Evolutionary conservation across 2,888 invertebrate genomes (phyloP).

Genomic region (Stomorhina lunata): DNA sequence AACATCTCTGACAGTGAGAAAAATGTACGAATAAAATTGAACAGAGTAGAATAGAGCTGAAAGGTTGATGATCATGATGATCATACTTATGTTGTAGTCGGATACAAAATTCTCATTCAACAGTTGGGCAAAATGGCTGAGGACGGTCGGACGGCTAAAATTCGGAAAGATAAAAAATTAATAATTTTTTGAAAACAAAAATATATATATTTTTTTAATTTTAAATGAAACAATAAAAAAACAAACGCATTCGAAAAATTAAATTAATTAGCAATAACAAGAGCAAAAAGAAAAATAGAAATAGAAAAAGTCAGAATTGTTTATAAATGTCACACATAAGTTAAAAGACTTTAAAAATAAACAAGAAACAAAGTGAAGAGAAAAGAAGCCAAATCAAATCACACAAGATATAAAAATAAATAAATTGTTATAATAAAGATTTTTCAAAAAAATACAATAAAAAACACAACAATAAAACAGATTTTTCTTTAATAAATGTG

Average conservation of each 20-base stretch:
- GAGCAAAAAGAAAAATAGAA: background rate
- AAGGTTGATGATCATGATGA: slow-evolving; percentile 33
- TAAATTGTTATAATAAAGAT: slow-evolving; percentile 20
- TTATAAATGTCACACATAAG: slow-evolving; percentile 57
- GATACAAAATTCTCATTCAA: slow-evolving; percentile 32
- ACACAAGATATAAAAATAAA: slow-evolving; percentile 2
- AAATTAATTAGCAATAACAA: background rate
- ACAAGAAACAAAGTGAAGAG: background rate
- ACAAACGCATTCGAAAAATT: slow-evolving; percentile 1
- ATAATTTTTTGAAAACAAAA: background rate
- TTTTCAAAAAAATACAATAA: background rate
- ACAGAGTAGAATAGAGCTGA: slow-evolving; percentile 17
- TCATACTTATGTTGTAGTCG: slow-evolving; percentile 33
- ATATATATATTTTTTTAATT: too few species aligned
- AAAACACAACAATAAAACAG: background rate
- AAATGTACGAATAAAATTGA: background rate
- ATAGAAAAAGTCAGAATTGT: slow-evolving; percentile 35
- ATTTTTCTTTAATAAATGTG: background rate
- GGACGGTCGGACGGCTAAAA: slow-evolving; percentile 49
- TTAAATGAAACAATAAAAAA: background rate
- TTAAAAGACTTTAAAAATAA: slow-evolving; percentile 22
- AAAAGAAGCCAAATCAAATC: background rate
- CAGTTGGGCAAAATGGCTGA: slow-evolving; percentile 62
- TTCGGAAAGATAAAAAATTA: slow-evolving; percentile 23
- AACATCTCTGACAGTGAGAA: slow-evolving; percentile 11